These are phyloP conservation scores for Campylomormyrus numenius DNA, from an alignment of 2,113 vertebrate genomes.

Conservation along the genomic window DNA sequence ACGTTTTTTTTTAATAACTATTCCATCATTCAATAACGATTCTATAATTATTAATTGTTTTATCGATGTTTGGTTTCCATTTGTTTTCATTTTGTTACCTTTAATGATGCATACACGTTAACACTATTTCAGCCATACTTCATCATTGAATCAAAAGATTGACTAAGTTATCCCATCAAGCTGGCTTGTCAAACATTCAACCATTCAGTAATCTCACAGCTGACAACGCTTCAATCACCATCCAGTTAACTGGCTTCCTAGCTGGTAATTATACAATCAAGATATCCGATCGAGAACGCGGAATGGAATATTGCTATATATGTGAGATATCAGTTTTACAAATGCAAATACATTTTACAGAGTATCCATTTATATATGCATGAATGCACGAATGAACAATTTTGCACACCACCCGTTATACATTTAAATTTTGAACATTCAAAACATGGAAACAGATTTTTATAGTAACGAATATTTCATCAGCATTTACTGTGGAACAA, in stretches of 20 bases:
- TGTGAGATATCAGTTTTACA: not conserved
- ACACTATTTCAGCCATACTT: not conserved
- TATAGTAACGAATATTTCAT: not conserved
- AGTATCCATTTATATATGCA: not conserved
- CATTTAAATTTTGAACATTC: not conserved
- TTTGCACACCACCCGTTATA: not conserved
- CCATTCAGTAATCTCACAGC: not conserved
- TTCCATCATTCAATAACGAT: not conserved
- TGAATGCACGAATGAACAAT: not conserved
- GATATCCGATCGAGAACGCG: not conserved
- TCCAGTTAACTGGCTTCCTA: not conserved
- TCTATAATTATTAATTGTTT: not conserved
- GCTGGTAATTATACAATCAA: not conserved
- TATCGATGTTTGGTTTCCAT: not conserved
- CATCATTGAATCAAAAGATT: not conserved
- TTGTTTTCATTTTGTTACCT: not conserved
- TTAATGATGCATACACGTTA: not conserved
- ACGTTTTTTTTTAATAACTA: not conserved
- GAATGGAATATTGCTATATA: not conserved
- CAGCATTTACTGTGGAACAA: not conserved
- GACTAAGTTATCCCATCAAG: not conserved
- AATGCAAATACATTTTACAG: not conserved
- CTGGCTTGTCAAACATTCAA: not conserved
- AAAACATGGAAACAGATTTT: not conserved
- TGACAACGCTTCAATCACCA: not conserved